Evolutionary conservation across 2,797 vertebrate genomes (phyloP), one percentile per base, ranked within the genome.

Genomic region (Poecilia picta): DNA sequence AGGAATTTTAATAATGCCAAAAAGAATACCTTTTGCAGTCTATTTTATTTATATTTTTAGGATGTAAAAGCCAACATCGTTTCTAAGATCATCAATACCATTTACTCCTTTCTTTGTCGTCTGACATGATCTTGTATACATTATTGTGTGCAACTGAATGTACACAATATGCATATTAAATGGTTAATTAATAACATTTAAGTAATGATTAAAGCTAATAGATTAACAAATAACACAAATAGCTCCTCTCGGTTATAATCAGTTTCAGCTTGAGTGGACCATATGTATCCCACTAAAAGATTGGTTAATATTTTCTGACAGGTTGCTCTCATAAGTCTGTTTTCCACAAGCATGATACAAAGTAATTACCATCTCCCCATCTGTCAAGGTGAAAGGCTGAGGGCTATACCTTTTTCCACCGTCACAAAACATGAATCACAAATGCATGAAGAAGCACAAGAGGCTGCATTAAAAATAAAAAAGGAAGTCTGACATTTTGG

Each of bases 401-500:
- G 18, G 74, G 68, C 68, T 36, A 51, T 28, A 5, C 45, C 70
- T 75, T 51, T 74, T 46, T 66, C 13, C 57, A 18, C 11, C 6
- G 49, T 20, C 70, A 51, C 75, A 53, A 76, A 80, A 74, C 75
- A 78, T 33, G 71, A 88, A 86, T 81, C 20, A 20, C 43, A 64
- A 70, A 80, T 47, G 41, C 10, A 85, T 53, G 31, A 79, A 81
- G 68, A 57, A 13, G 72, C 74, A 51, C 72, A 70, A 78, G 66
- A 83, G 43, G 71, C 39, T 5, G 12, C 45, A 75, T 75, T 80
- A 74, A 81, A 74, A 8, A 64, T 16, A 73, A 47, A 77, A 72
- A 66, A 62, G 41, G 28, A 0, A 15, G 51, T 72, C 53, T 83
- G 89, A 64, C 78, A 78, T 87, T 85, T 82, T 74, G 51, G 36